A percentile compares a stretch with the other conserved stretches of the same genome.
Conservation (phyloP, 2,113 vertebrate species). For the Puntigrus tetrazona region DNA sequence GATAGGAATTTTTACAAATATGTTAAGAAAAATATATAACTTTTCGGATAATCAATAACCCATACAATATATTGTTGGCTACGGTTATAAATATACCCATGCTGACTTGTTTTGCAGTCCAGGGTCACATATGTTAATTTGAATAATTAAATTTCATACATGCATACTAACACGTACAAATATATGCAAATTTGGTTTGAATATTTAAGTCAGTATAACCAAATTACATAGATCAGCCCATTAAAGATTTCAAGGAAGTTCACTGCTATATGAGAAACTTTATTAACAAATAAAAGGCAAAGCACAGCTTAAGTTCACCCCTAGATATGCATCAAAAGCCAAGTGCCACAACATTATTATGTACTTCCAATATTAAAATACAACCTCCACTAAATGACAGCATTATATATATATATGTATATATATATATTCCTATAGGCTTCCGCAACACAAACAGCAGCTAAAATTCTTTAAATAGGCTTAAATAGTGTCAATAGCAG, state of each 20-base stretch:
- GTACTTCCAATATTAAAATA: slow-evolving; percentile 69
- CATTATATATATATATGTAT: slow-evolving; percentile 64
- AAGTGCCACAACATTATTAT: slow-evolving; percentile 61
- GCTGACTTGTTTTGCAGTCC: no score
- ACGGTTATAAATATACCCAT: no score
- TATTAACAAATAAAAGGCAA: slow-evolving; percentile 76
- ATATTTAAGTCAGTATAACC: no score
- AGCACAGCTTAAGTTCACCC: slow-evolving; percentile 69
- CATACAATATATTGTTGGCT: no score
- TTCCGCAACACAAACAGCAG: slow-evolving; percentile 63
- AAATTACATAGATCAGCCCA: no score
- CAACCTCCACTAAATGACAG: slow-evolving; percentile 71
- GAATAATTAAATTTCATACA: no score
- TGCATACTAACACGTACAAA: no score
- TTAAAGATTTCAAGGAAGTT: neutral
- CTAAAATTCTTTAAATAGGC: slow-evolving; percentile 57
- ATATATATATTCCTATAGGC: slow-evolving; percentile 65
- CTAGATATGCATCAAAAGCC: slow-evolving; percentile 59
- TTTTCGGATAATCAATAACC: no score
- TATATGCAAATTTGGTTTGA: no score
- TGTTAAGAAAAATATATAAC: no score
- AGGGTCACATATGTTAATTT: no score
- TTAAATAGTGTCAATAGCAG: slow-evolving; percentile 53
- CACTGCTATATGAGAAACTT: slow-evolving; percentile 69
- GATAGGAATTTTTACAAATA: no score